These are phyloP conservation scores for Lasioglossum zephyrum DNA, from an alignment of 2,888 invertebrate genomes.

Conservation along the genomic window DNA sequence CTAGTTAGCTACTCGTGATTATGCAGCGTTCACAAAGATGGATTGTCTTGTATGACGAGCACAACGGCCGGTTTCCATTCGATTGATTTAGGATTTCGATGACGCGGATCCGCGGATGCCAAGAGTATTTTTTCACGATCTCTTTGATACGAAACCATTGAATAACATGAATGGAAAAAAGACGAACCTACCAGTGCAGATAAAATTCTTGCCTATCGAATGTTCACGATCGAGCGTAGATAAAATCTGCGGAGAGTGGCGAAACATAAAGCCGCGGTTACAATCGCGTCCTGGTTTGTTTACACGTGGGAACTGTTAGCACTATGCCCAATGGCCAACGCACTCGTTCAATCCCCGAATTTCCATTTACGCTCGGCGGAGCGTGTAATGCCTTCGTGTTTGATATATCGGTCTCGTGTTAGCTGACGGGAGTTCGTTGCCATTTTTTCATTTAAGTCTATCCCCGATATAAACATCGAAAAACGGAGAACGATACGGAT, in stretches of 20 bases:
- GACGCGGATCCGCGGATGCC: neutral
- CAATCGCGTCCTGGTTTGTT: conserved; percentile 55
- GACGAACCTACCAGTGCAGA: conserved; percentile 6
- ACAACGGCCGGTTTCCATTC: neutral
- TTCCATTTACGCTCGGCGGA: conserved; percentile 49
- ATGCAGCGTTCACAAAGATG: neutral
- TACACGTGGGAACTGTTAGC: conserved; percentile 52
- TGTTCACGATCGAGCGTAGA: conserved; percentile 17
- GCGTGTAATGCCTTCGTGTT: conserved; percentile 50
- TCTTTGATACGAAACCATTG: neutral
- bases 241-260: conserved; percentile 41
- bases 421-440: conserved; percentile 10
- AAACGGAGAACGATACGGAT: neutral
- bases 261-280: conserved; percentile 50
- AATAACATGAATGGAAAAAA: neutral
- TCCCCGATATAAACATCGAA: neutral
- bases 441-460: neutral
- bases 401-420: conserved; percentile 30
- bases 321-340: conserved; percentile 26
- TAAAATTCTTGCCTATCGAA: conserved; percentile 38
- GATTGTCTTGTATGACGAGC: neutral
- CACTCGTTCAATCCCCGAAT: conserved; percentile 28
- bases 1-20: neutral
- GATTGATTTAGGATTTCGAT: neutral
- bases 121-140: neutral